These are phyloP conservation scores for Lepilemur septentrionalis DNA, from an alignment of 2,797 vertebrate genomes.

Conservation along the genomic window DNA sequence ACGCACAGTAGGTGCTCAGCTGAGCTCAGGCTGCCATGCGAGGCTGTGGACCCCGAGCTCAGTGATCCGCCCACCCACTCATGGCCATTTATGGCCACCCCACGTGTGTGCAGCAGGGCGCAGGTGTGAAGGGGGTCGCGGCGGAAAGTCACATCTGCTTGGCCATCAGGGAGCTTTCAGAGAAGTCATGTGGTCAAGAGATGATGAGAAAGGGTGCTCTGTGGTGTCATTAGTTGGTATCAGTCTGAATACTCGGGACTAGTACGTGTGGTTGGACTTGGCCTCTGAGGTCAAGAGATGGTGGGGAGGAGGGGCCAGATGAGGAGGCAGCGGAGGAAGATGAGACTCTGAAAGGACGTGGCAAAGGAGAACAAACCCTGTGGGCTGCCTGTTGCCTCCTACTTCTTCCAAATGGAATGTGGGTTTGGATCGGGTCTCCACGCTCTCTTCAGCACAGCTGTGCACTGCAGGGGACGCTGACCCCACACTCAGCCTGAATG, in stretches of 20 bases:
- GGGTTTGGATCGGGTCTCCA: not conserved
- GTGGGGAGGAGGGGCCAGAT: not conserved
- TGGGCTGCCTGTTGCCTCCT: not conserved
- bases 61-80: not conserved
- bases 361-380: not conserved
- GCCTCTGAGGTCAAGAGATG: not conserved
- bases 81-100: not conserved
- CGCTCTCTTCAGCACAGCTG: fast-evolving
- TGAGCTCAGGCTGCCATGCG: not conserved
- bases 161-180: not conserved
- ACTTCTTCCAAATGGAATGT: not conserved
- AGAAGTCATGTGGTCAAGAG: not conserved
- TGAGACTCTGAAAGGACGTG: not conserved
- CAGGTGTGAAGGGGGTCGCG: too few relatives aligned
- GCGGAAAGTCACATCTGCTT: not conserved
- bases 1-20: not conserved
- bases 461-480: too few relatives aligned
- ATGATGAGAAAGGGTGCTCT: not conserved
- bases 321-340: not conserved
- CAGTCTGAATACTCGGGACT: not conserved
- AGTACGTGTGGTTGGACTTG: not conserved
- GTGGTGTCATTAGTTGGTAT: not conserved
- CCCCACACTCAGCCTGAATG: not conserved
- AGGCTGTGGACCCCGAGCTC: not conserved
- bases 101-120: fast-evolving